Evolutionary conservation across 2,888 invertebrate genomes (phyloP).

Genomic region (Drosophila quasianomalipes): DNA sequence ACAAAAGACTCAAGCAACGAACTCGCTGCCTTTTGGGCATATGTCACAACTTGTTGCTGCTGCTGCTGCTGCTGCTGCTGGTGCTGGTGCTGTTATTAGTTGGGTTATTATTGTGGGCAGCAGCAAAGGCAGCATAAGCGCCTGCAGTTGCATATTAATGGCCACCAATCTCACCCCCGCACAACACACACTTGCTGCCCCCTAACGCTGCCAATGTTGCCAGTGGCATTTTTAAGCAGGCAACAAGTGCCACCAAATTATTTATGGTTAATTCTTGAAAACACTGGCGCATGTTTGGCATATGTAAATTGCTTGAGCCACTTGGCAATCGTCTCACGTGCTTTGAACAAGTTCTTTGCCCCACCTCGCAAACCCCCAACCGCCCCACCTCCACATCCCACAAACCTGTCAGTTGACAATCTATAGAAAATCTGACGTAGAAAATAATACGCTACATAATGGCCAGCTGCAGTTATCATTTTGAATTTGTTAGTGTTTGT

Average conservation of each 20-base stretch:
- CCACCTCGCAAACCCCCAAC: neutral
- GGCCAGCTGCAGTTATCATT: slow-evolving; percentile 1
- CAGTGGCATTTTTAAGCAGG: slow-evolving; percentile 31
- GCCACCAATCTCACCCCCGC: neutral
- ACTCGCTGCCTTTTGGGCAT: slow-evolving; percentile 42
- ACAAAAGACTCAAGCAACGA: slow-evolving; percentile 68
- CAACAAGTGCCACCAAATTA: slow-evolving; percentile 44
- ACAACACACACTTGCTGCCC: neutral
- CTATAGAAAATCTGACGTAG: neutral
- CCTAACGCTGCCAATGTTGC: neutral
- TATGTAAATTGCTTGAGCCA: slow-evolving; percentile 48
- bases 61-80: slow-evolving; percentile 12
- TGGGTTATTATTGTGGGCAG: slow-evolving; percentile 17
- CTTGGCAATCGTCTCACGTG: slow-evolving; percentile 59
- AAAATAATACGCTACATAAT: neutral
- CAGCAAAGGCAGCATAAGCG: slow-evolving; percentile 24
- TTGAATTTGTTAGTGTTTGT: neutral
- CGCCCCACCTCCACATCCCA: neutral
- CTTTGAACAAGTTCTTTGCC: slow-evolving; percentile 31
- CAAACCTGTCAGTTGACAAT: neutral
- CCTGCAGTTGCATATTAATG: slow-evolving; percentile 58
- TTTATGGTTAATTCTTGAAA: slow-evolving; percentile 65
- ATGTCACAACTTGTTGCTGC: slow-evolving; percentile 44
- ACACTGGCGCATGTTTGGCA: slow-evolving; percentile 63
- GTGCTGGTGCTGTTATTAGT: slow-evolving; percentile 3